Conservation (phyloP, 2,888 invertebrate species). For the Dascillus cervinus region DNA sequence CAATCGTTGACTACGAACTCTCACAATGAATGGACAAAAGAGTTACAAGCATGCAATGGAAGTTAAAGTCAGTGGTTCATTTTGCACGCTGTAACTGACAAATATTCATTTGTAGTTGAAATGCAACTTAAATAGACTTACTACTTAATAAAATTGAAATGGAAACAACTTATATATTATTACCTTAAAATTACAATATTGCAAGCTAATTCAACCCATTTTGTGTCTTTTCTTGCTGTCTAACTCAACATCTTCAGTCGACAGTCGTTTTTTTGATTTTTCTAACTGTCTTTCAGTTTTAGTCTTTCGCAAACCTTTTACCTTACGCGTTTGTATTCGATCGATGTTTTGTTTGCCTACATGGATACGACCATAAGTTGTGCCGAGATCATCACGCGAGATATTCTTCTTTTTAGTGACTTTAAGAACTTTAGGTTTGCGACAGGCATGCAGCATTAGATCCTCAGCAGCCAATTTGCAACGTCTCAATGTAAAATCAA, state of each 20-base stretch:
- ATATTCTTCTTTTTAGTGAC: conserved; percentile 87
- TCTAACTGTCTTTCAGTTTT: conserved; percentile 58
- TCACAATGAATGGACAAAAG: too few species aligned
- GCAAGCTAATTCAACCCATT: conserved; percentile 9
- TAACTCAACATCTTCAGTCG: conserved; percentile 1
- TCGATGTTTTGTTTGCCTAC: conserved; percentile 82
- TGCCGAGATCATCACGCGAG: conserved; percentile 77
- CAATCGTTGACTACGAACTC: too few species aligned
- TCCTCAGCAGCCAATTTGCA: conserved; percentile 85
- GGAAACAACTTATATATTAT: too few species aligned
- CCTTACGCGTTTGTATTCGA: conserved; percentile 81
- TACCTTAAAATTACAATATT: not conserved
- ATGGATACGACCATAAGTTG: conserved; percentile 85
- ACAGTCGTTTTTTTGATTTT: conserved; percentile 16
- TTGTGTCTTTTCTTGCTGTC: conserved; percentile 4
- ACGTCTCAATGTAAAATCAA: conserved; percentile 79
- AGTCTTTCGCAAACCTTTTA: conserved; percentile 79
- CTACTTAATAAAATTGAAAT: too few species aligned
- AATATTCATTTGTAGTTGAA: too few species aligned
- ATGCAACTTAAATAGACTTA: too few species aligned
- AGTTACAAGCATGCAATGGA: too few species aligned
- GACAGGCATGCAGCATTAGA: conserved; percentile 75
- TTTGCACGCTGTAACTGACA: too few species aligned
- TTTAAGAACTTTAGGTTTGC: conserved; percentile 70
- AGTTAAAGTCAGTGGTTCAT: too few species aligned